Conservation (phyloP, 2,797 vertebrate species). For the Limnodromus scolopaceus region DNA sequence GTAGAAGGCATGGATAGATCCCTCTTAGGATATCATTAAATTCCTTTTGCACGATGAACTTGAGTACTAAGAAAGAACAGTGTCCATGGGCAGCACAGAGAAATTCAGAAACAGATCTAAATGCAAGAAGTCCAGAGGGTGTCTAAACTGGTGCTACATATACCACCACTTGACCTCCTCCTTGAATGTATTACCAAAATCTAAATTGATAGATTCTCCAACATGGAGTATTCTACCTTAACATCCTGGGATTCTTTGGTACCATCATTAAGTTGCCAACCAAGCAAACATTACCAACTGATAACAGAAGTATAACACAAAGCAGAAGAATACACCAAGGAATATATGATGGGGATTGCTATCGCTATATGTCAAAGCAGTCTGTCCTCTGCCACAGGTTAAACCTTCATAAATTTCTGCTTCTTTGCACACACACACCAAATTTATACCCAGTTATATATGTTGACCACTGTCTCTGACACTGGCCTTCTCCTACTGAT, state of each 20-base stretch:
- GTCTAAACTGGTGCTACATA: neutral
- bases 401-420: neutral
- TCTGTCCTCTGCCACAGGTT: neutral
- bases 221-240: neutral
- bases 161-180: neutral
- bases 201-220: neutral
- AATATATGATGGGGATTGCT: neutral
- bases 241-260: neutral
- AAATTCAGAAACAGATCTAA: neutral
- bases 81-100: neutral
- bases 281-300: neutral
- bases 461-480: neutral
- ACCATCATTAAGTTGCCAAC: neutral
- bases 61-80: neutral
- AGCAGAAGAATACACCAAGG: neutral
- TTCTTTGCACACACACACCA: neutral
- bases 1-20: neutral
- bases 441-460: neutral
- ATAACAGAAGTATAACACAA: neutral
- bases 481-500: neutral
- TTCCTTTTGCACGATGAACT: neutral
- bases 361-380: neutral
- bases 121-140: neutral
- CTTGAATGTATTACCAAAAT: neutral
- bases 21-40: neutral